Base-by-base conservation (phyloP, 2,888 invertebrate species). In the Oscheius sp. region DNA sequence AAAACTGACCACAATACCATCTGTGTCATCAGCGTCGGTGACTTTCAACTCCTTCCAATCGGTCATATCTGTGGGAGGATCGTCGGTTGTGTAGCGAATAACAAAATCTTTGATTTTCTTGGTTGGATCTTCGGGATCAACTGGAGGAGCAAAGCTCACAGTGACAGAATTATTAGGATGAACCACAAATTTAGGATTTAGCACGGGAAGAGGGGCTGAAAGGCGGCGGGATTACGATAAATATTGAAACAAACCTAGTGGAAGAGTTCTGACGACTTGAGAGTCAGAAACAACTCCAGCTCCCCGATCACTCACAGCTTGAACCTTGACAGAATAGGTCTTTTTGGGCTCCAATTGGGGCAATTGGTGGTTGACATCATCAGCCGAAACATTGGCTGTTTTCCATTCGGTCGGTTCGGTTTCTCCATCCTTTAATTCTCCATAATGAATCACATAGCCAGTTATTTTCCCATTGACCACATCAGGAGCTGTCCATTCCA, bases 401-500 rank as follows among this genome's bases (percentile, higher is more conserved):
- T 84, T 70, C 86, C 86, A 86, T 23, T 76, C 74, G 12, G 70
- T 67, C 25, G 85, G 84, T 53, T 82, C 82, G 6, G 69, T 74
- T 37, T 68, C 73, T 33, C 77, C 83, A 52, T 82, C 81, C 3
- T 74, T 52, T 57, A 85, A 71, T 53, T 83, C 81, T 68, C 83
- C 85, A 58, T 80, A 85, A 55, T 84, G 82, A 37, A 85, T 74
- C 27, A 85, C 69, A 42, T 82, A 85, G 20, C 76, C 76, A 15
- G 78, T 79, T 50, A 84, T 74, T 64, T 81, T 77, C n/a, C 85
- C 85, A 58, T 85, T 85, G 25, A 83, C 76, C 34, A 82, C 82
- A 69, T 86, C 85, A 6, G 85, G 85, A 29, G 83, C 76, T 4
- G 84, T 84, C 85, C 85, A 85, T 72, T 85, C 85, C 12, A 85